Evolutionary conservation across 2,113 vertebrate genomes (phyloP).

Genomic region (Esox niger): DNA sequence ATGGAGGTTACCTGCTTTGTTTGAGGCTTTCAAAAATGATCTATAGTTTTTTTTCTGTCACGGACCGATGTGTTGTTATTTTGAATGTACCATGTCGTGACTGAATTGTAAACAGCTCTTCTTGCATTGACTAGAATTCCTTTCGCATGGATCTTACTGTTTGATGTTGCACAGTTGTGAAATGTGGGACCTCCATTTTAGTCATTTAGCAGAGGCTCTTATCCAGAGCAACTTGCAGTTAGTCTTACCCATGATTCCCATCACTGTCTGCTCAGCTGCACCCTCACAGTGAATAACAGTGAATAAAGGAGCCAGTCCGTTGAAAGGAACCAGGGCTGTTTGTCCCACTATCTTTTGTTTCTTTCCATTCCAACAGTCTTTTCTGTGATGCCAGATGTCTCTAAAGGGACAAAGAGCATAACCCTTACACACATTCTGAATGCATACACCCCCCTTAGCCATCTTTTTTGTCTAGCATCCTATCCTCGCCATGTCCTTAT

Average conservation of each 20-base stretch:
- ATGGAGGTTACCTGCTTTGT: not conserved
- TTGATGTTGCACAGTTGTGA: no score
- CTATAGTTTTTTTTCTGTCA: not conserved
- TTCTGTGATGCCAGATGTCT: constrained; percentile 72
- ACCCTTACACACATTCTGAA: constrained; percentile 18
- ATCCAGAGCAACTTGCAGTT: no score
- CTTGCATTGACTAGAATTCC: not conserved
- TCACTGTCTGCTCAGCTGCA: constrained; percentile 58
- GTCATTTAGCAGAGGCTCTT: no score
- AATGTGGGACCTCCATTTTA: no score
- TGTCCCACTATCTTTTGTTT: constrained; percentile 66
- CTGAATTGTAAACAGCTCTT: constrained; percentile 19
- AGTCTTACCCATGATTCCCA: constrained; percentile 45
- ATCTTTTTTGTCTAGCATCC: not conserved
- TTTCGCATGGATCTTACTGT: constrained; percentile 39
- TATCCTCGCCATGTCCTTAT: not conserved
- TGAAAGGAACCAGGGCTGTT: constrained; percentile 64
- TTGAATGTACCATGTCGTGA: not conserved
- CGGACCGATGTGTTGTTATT: not conserved
- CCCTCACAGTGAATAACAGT: constrained; percentile 58
- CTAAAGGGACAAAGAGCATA: constrained; percentile 59
- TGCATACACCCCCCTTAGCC: constrained; percentile 11
- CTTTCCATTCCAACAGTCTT: constrained; percentile 56
- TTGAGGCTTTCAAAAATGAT: not conserved
- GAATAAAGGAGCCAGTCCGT: constrained; percentile 50